These are phyloP conservation scores for Zaprionus nigranus DNA, from an alignment of 1,140 invertebrate species.

Conservation along the genomic window DNA sequence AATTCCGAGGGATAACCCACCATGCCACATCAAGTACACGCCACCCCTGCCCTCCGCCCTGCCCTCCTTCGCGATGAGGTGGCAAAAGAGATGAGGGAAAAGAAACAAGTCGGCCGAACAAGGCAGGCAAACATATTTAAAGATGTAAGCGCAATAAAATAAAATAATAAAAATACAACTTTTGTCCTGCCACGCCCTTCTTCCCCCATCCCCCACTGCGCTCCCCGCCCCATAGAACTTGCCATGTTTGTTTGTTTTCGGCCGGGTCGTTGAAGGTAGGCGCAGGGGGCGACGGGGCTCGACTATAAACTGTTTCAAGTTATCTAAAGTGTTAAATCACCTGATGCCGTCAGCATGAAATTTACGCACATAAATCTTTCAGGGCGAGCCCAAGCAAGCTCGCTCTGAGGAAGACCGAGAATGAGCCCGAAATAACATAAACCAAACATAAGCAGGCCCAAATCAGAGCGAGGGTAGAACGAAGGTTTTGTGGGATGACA, in stretches of 20 bases:
- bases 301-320: conserved; percentile 79
- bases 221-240: conserved; percentile 15
- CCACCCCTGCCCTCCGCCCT: conserved; percentile 15
- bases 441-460: conserved; percentile 75
- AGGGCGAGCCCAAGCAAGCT: conserved; percentile 53
- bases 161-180: conserved; percentile 82
- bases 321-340: conserved; percentile 84
- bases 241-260: conserved; percentile 17
- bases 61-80: neutral
- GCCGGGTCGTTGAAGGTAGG: neutral
- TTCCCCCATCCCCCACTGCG: neutral
- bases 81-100: conserved; percentile 1
- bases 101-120: conserved; percentile 37
- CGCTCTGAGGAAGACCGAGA: conserved; percentile 54
- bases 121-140: conserved; percentile 75
- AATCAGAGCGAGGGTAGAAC: conserved; percentile 45
- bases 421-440: conserved; percentile 71
- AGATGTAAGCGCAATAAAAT: conserved; percentile 82
- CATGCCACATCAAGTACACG: neutral
- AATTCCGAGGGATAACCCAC: conserved; percentile 63
- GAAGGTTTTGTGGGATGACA: neutral
- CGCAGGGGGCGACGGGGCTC: conserved; percentile 9
- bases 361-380: conserved; percentile 82
- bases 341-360: conserved; percentile 84
- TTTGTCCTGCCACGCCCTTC: conserved; percentile 45